phyloP scores from a whole-genome alignment of 2,113 vertebrate species.

The Heteronetta atricapilla region DNA sequence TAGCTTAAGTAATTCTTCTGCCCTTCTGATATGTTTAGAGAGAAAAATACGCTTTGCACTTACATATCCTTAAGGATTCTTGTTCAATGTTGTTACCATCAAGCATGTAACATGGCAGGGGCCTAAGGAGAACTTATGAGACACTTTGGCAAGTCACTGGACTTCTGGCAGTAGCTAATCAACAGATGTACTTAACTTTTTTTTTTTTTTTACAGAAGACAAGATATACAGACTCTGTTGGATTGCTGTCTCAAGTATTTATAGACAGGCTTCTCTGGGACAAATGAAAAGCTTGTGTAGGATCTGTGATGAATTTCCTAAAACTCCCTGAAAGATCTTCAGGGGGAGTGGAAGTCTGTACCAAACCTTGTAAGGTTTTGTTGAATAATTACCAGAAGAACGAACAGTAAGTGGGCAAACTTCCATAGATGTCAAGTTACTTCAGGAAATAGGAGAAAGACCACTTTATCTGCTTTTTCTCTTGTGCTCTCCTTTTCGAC shows the following conservation, averaged over 20 bases:
- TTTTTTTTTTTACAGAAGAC: background rate
- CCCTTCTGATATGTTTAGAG: background rate
- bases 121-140: background rate
- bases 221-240: background rate
- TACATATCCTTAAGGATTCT: background rate
- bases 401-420: background rate
- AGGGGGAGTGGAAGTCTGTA: background rate
- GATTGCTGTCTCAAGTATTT: background rate
- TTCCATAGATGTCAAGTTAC: background rate
- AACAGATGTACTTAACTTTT: background rate
- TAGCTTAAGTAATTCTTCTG: background rate
- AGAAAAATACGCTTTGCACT: background rate
- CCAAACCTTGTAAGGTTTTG: background rate
- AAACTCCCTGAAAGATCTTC: background rate
- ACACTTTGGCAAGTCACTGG: background rate
- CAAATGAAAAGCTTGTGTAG: background rate
- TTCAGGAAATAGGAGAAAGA: background rate
- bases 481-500: background rate
- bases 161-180: background rate
- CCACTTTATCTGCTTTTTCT: background rate
- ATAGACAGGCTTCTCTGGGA: background rate
- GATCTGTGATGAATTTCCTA: background rate
- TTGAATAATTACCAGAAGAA: background rate
- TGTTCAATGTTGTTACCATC: background rate
- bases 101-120: fast-evolving